Conservation (phyloP, 2,113 vertebrate genomes). For the Syrrhaptes paradoxus region DNA sequence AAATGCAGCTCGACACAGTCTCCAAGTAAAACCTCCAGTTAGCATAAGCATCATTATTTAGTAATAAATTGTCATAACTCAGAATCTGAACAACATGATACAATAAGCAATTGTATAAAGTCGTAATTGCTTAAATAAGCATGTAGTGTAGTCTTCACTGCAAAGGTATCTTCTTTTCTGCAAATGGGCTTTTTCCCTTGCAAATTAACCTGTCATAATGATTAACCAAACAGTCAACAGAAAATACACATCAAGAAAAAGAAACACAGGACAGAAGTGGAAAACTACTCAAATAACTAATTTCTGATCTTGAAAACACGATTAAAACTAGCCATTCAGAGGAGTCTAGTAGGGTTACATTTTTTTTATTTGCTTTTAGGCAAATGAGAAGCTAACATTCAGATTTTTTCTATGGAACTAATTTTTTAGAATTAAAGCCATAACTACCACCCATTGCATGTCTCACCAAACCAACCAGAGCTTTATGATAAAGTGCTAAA, state of each 20-base stretch:
- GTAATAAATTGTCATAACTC: background rate
- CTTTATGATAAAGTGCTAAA: background rate
- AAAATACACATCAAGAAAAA: background rate
- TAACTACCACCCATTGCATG: background rate
- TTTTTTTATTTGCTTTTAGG: background rate
- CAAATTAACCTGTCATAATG: constrained; percentile 5
- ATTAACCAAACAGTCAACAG: background rate
- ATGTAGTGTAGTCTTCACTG: background rate
- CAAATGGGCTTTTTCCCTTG: background rate
- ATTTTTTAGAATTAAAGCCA: background rate
- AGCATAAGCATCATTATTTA: background rate
- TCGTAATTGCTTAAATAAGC: background rate
- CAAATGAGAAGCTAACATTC: background rate
- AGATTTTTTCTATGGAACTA: background rate
- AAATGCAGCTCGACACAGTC: background rate
- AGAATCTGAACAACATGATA: background rate
- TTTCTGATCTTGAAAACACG: background rate
- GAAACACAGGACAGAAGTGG: background rate
- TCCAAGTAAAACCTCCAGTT: background rate
- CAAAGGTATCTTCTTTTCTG: background rate
- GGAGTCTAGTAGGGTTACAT: background rate
- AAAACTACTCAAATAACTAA: background rate
- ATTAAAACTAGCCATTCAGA: background rate
- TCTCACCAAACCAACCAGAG: background rate
- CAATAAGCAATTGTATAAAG: background rate